Base-by-base conservation (phyloP, 2,888 invertebrate genomes). In the Linyphia triangularis region DNA sequence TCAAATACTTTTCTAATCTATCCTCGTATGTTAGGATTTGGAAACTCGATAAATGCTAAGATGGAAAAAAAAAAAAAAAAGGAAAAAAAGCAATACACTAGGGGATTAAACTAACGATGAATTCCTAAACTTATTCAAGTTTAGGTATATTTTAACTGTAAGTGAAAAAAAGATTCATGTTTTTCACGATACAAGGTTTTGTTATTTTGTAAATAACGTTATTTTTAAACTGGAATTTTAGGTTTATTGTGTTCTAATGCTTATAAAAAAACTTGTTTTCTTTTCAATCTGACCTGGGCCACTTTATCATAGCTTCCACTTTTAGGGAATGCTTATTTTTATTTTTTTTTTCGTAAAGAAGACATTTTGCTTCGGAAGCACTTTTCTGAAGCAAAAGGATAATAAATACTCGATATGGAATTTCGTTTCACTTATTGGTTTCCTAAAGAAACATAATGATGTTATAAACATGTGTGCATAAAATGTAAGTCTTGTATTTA, bases 401-500 rank as follows among this genome's bases (percentile, higher is more conserved):
- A 40, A 70, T 70, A 63, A 57, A 72, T 10, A n/a, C 24, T 28
- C 26, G 63, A 28, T 30, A 65, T 65, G 28, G 40, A 70, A 57
- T 57, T 43, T 70, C 75, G 28, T n/a, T 72, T 67, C 75, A 59
- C 37, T 72, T 88, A 67, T 81, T 30, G 73, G 67, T 59, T 81
- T 67, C 57, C 51, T 43, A n/a, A 43, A 30, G 37, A 61, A 40
- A 43, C 30, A 43, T 61, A 22, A 72, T 61, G 61, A 88, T 88
- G 88, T 88, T 88, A n/a, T n/a, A n/a, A 51, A 43, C 86, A 88
- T 88, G 86, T 88, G 88, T 88, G 88, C 75, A 88, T 83, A 88
- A 69, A 82, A 70, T 88, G 88, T 88, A 88, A 88, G 82, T 88
- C 88, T 88, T 88, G 88, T 88, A 88, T 88, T 88, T 88, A 88